phyloP scores from a whole-genome alignment of 1,140 invertebrate genomes.

The Linepithema humile region DNA sequence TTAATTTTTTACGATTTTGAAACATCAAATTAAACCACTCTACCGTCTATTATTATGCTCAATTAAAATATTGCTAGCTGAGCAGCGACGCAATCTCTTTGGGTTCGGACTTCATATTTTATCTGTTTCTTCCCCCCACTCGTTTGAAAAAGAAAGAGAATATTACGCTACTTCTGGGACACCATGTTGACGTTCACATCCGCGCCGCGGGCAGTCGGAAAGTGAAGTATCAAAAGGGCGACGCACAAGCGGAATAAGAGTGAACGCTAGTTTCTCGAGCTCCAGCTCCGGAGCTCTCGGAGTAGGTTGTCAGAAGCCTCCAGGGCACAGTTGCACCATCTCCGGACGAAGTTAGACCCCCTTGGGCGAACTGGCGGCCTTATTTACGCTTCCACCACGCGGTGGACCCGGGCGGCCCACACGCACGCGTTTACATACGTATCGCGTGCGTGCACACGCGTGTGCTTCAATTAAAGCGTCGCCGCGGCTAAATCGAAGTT shows the following conservation, averaged over 20 bases:
- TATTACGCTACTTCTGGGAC: background rate
- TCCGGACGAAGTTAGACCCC: slow-evolving; percentile 79
- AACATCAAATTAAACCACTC: background rate
- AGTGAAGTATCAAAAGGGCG: slow-evolving; percentile 63
- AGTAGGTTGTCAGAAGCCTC: slow-evolving; percentile 81
- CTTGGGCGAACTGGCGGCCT: slow-evolving; percentile 83
- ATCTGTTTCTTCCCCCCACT: background rate
- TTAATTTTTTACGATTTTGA: background rate
- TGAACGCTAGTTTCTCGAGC: slow-evolving; percentile 57
- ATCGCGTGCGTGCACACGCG: no score
- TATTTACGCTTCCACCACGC: slow-evolving; percentile 79
- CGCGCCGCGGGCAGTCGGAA: slow-evolving; percentile 59
- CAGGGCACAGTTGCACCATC: slow-evolving; percentile 82
- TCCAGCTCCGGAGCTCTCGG: slow-evolving; percentile 62
- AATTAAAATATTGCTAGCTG: background rate
- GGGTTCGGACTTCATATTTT: background rate
- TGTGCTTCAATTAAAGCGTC: slow-evolving; percentile 41
- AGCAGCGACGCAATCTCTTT: background rate
- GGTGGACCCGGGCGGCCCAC: slow-evolving; percentile 37
- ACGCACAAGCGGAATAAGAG: slow-evolving; percentile 61
- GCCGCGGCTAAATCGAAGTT: slow-evolving; percentile 25
- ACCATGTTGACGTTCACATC: slow-evolving; percentile 38
- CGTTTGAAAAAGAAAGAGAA: no score
- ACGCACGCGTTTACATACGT: background rate
- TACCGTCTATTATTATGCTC: background rate